Percentiles rank a stretch among this genome's conserved stretches.
These are phyloP conservation scores for Brevipalpus yothersi DNA, from an alignment of 1,140 invertebrate genomes.

Conservation along the genomic window DNA sequence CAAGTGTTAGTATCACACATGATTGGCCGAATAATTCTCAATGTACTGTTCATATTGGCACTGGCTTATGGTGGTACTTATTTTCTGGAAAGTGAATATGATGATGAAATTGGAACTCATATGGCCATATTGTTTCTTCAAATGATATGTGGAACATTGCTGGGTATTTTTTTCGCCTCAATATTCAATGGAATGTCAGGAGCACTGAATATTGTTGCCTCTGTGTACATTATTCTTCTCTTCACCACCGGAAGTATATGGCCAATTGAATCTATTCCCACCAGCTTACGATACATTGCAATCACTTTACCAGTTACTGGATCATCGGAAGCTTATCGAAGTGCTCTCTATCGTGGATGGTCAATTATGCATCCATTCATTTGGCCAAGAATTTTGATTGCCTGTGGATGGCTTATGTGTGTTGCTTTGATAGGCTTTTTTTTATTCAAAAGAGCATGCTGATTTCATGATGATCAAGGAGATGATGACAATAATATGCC, in stretches of 20 bases:
- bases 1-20: not conserved
- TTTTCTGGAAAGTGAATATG: not conserved
- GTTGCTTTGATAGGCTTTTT: too few species aligned
- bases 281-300: not conserved
- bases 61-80: not conserved
- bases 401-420: not conserved
- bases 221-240: not conserved
- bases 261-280: not conserved
- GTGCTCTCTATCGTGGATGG: not conserved
- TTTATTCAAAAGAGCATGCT: too few species aligned
- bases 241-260: not conserved
- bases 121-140: not conserved
- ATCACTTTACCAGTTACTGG: not conserved
- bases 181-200: not conserved
- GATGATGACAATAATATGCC: too few species aligned
- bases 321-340: not conserved
- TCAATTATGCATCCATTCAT: not conserved
- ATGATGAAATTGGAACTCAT: not conserved
- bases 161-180: not conserved
- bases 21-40: not conserved
- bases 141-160: not conserved
- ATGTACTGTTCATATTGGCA: not conserved
- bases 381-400: not conserved
- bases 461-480: too few species aligned
- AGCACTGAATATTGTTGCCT: not conserved